Conservation (phyloP, 2,797 vertebrate genomes). For the Tarsius wallacei region DNA sequence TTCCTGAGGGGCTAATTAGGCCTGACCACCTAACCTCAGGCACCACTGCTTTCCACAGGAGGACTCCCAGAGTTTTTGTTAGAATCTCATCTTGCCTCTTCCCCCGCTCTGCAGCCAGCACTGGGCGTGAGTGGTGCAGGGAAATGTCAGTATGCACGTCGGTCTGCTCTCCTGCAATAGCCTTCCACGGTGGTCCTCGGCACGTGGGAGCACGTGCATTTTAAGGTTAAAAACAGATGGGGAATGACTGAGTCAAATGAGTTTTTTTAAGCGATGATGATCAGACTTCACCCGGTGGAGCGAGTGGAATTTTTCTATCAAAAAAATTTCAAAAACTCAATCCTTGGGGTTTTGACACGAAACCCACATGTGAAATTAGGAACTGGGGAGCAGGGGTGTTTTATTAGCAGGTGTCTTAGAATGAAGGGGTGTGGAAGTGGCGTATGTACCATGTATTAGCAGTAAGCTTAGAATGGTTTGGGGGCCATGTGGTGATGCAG, state of each 20-base stretch:
- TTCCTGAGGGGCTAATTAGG: not conserved
- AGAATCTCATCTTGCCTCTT: not conserved
- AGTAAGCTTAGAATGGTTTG: not conserved
- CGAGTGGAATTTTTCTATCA: not conserved
- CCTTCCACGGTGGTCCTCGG: too few relatives aligned
- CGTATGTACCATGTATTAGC: not conserved
- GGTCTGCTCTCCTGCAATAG: not conserved
- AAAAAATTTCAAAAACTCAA: not conserved
- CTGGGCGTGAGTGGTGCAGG: accelerated
- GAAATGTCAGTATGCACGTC: not conserved
- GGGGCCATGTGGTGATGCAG: not conserved
- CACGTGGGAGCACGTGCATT: not conserved
- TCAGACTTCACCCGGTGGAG: not conserved
- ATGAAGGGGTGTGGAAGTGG: not conserved
- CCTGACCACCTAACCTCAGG: accelerated
- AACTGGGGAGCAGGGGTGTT: not conserved
- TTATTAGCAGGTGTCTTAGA: not conserved
- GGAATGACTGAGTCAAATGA: not conserved
- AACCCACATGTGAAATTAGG: not conserved
- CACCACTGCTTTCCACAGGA: too few relatives aligned
- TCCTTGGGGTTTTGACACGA: not conserved
- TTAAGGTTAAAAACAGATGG: not conserved
- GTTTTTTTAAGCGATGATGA: not conserved
- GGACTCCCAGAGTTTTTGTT: too few relatives aligned
- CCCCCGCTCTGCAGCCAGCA: not conserved